Conservation (phyloP, 2,113 vertebrate species). For the Dasypus novemcinctus region DNA sequence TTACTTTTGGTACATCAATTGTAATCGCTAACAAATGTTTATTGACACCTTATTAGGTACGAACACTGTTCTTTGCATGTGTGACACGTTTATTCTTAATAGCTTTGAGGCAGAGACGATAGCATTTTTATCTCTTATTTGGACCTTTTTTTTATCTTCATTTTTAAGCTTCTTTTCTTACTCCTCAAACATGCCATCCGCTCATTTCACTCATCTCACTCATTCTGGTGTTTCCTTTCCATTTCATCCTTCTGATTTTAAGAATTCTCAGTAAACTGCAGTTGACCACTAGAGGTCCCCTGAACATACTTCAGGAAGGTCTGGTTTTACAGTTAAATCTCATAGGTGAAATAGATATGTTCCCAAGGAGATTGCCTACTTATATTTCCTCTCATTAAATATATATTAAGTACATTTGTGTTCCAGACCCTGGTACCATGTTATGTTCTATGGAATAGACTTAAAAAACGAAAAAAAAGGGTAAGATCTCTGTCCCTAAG, state of each 20-base stretch:
- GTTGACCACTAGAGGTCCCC: conserved; percentile 69
- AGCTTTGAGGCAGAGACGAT: background rate
- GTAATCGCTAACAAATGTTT: background rate
- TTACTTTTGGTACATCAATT: background rate
- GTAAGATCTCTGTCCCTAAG: background rate
- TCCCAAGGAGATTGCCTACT: background rate
- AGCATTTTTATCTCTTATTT: background rate
- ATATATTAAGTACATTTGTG: conserved; percentile 13
- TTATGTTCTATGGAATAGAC: background rate
- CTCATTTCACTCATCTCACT: background rate
- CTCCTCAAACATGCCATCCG: background rate
- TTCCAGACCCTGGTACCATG: background rate
- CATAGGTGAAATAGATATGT: background rate
- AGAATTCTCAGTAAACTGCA: background rate
- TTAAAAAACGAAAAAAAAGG: background rate
- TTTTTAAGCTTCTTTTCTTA: background rate
- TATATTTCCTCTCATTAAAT: conserved; percentile 22
- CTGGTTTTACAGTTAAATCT: background rate
- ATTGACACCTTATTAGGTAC: background rate
- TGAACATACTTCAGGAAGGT: conserved; percentile 32
- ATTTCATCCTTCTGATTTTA: background rate
- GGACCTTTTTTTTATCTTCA: background rate
- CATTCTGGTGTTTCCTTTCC: background rate
- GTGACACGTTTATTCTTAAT: background rate
- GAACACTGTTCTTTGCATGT: background rate